Evolutionary conservation across 2,113 vertebrate species (phyloP), one percentile per base, ranked within the genome.

Genomic region (Ranitomeya variabilis): DNA sequence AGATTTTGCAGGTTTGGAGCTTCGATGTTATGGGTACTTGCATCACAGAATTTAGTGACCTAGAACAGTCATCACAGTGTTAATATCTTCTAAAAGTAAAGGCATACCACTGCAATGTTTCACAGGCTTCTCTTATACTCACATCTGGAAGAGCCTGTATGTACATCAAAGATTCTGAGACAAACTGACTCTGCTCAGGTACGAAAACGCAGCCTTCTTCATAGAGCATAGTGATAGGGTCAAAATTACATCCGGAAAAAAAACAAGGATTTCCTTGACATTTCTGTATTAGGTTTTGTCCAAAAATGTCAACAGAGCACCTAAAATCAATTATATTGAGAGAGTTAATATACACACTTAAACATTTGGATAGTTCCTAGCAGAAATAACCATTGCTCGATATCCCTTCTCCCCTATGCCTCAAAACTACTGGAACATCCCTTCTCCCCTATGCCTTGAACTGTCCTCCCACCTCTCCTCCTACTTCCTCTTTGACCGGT

Each of bases 1-100:
- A 90, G 90, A 91, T 96, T 96, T 83, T 96, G 95, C 87, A 93
- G 86, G 87, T 94, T 96, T 89, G 94, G 93, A 88, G 94, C 94
- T 67, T 95, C 90, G 1, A 0, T 15, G 13, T 95, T 95, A 76
- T 96, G 95, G 37, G 90, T 94, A 6, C 76, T 19, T 77, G 86
- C 31, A 80, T 92, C 85, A 89, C 95, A 96, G 91, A 96, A 96
- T 74, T 91, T 84, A 66, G 19, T 81, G 51, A 94, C 91, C 96
- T 96, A 54, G 88, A 87, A 69, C 6, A 69, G n/a, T 21, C 74
- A 74, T 59, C 57, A 85, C 14, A 80, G 18, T 12, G 60, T 51
- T 37, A 64, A 82, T 37, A 45, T 23, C 6, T 59, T 80, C 7
- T 7, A 76, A 76, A 52, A 76, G 73, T 9, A 10, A 76, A 52